Conservation (phyloP, 35 echinoderm and acorn worm species). For the Holothuria glaberrima region DNA sequence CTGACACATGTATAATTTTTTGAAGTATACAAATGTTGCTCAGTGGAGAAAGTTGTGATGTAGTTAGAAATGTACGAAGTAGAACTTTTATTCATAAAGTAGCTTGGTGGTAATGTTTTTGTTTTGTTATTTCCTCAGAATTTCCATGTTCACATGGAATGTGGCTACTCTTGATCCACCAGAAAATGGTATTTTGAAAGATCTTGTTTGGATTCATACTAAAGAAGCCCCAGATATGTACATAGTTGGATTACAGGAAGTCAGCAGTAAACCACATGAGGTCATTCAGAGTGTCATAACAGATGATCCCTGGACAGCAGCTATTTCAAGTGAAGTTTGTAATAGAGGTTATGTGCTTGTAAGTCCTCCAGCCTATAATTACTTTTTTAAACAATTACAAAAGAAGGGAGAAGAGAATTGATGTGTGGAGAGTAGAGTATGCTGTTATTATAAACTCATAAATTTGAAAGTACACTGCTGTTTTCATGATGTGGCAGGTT, state of each 20-base stretch:
- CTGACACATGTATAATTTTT: too few relatives aligned
- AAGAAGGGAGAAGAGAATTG: too few relatives aligned
- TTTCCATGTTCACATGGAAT: slow-evolving; percentile 92
- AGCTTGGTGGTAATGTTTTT: too few relatives aligned
- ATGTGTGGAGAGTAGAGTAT: too few relatives aligned
- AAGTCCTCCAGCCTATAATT: slow-evolving; percentile 16
- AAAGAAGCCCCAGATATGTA: slow-evolving; percentile 83
- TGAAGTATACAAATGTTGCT: too few relatives aligned
- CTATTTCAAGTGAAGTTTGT: slow-evolving; percentile 76
- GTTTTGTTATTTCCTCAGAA: slow-evolving; percentile 41
- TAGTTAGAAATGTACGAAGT: too few relatives aligned
- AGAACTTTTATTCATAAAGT: too few relatives aligned
- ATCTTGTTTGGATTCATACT: slow-evolving; percentile 84
- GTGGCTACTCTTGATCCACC: slow-evolving; percentile 91
- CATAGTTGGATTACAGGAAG: slow-evolving; percentile 85
- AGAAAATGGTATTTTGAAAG: slow-evolving; percentile 61
- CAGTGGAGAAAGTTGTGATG: too few relatives aligned
- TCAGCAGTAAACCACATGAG: slow-evolving; percentile 97
- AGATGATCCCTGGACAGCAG: slow-evolving; percentile 95
- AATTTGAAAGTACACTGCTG: too few relatives aligned
- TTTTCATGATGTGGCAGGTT: too few relatives aligned
- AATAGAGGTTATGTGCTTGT: slow-evolving; percentile 84
- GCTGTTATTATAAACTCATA: too few relatives aligned
- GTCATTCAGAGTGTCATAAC: slow-evolving; percentile 76
- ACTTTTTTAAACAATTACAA: too few relatives aligned